Percentiles rank a stretch among this genome's conserved stretches.
phyloP scores from a whole-genome alignment of 2,113 vertebrate species.

The Pseudopodoces humilis region DNA sequence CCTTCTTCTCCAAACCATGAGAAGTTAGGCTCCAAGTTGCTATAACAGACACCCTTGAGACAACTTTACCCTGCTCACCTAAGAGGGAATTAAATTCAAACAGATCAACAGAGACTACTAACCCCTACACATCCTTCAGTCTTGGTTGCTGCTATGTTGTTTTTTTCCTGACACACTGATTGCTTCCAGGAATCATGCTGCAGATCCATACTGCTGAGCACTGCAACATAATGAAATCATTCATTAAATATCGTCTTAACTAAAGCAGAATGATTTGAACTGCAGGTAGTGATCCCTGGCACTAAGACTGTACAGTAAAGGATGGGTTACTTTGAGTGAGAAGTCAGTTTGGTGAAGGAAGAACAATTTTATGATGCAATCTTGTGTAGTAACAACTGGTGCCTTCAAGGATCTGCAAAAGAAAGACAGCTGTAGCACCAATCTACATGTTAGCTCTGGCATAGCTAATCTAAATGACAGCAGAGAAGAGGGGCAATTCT shows the following conservation, averaged over 20 bases:
- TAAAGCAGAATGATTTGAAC: not conserved
- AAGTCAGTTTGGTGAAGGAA: not conserved
- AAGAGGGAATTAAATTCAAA: not conserved
- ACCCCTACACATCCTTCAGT: not conserved
- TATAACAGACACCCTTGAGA: not conserved
- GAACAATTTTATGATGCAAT: not conserved
- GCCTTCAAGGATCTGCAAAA: not conserved
- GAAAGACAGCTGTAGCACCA: not conserved
- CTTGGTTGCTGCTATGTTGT: not conserved
- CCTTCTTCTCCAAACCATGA: not conserved
- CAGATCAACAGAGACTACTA: not conserved
- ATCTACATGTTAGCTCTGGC: not conserved
- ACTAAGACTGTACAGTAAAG: not conserved
- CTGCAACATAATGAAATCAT: not conserved
- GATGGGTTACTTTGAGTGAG: not conserved
- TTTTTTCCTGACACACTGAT: not conserved
- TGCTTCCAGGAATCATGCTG: not conserved
- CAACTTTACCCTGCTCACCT: not conserved
- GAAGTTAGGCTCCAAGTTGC: not conserved
- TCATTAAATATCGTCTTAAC: not conserved
- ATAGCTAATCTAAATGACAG: not conserved
- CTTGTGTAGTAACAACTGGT: not conserved
- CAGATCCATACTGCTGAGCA: not conserved
- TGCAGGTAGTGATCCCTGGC: not conserved
- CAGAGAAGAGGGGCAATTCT: not conserved